Evolutionary conservation across 2,113 vertebrate species (phyloP).

Genomic region (Heptranchias perlo): DNA sequence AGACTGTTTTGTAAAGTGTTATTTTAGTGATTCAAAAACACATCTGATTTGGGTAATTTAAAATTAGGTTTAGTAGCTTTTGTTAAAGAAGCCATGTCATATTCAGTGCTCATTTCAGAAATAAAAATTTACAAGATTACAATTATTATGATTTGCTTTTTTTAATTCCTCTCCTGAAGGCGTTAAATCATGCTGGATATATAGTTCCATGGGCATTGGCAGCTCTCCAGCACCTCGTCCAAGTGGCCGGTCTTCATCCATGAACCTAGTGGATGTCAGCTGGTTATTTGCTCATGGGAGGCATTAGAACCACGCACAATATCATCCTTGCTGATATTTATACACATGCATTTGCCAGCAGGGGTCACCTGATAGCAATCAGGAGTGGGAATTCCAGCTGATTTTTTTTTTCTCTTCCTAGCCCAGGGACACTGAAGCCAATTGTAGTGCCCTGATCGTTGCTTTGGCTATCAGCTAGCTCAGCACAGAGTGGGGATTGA

Average conservation of each 20-base stretch:
- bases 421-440: background rate
- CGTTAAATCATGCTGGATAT: background rate
- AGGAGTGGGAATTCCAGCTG: background rate
- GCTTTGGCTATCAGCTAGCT: background rate
- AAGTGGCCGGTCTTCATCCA: background rate
- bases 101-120: background rate
- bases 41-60: background rate
- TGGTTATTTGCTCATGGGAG: background rate
- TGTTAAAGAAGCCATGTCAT: background rate
- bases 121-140: background rate
- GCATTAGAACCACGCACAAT: background rate
- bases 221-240: background rate
- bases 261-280: background rate
- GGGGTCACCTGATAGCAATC: background rate
- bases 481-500: background rate
- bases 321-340: background rate
- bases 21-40: background rate
- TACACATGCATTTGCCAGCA: background rate
- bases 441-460: background rate
- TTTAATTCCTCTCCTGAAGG: background rate
- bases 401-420: background rate
- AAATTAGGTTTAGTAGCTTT: background rate
- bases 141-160: background rate
- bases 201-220: background rate
- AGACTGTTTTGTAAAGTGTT: background rate